Conservation (phyloP, 1,140 invertebrate genomes). For the Mizuhopecten yessoensis region DNA sequence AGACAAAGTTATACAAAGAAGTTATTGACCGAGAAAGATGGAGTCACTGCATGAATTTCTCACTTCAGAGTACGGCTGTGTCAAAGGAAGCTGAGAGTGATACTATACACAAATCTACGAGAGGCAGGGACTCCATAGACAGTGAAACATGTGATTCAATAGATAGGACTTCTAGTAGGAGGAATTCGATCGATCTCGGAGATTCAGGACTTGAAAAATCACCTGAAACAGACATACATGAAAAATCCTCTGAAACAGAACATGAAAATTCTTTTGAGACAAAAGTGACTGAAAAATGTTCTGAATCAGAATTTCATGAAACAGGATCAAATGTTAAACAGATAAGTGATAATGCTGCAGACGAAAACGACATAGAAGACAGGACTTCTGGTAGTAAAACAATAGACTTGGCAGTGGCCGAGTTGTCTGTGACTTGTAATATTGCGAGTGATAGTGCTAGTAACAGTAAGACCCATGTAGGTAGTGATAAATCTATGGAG, state of each 20-base stretch:
- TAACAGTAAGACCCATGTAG: no score
- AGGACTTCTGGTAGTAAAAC: not conserved
- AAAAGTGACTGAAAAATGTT: not conserved
- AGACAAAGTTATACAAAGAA: no score
- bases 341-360: not conserved
- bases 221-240: not conserved
- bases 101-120: not conserved
- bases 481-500: slow-evolving; percentile 11
- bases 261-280: not conserved
- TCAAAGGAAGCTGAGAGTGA: not conserved
- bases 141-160: slow-evolving; percentile 46
- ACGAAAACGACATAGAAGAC: not conserved
- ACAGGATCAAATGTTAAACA: not conserved
- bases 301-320: not conserved
- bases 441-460: slow-evolving; percentile 47
- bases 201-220: slow-evolving; percentile 34
- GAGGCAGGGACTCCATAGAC: slow-evolving; percentile 48
- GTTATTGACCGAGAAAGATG: no score
- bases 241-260: not conserved
- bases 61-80: not conserved
- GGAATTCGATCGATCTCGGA: not conserved
- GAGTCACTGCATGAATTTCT: not conserved
- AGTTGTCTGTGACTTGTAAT: slow-evolving; percentile 7
- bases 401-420: not conserved
- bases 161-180: not conserved